Conservation (phyloP, 2,113 vertebrate genomes). For the Pangasianodon hypophthalmus region DNA sequence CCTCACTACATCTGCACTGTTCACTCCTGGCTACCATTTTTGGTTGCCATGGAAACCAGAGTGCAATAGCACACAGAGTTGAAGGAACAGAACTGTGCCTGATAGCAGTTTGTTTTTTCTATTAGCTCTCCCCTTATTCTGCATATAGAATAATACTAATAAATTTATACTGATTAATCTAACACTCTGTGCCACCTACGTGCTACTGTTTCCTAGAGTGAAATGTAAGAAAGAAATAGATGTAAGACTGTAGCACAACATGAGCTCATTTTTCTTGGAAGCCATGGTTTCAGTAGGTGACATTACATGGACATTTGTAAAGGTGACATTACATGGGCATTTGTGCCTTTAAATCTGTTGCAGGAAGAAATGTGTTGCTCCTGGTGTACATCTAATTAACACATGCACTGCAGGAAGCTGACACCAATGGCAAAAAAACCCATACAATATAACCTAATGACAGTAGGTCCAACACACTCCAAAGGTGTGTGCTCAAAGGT, state of each 20-base stretch:
- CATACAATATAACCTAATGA: neutral
- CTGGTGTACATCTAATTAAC: conserved; percentile 23
- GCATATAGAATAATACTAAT: neutral
- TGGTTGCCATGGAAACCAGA: conserved; percentile 72
- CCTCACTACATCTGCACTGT: conserved; percentile 71
- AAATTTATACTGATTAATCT: neutral
- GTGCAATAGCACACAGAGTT: conserved; percentile 66
- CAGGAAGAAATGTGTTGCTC: conserved; percentile 20
- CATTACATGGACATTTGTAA: neutral
- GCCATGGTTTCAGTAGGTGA: neutral
- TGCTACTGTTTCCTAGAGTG: neutral
- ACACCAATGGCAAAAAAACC: neutral
- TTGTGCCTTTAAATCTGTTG: conserved; percentile 13
- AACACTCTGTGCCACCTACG: neutral
- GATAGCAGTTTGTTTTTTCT: conserved; percentile 62
- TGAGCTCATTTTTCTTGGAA: neutral
- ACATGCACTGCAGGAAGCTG: conserved; percentile 23
- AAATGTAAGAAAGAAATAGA: neutral
- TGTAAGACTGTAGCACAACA: neutral
- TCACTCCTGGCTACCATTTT: conserved; percentile 72
- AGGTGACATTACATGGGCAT: neutral
- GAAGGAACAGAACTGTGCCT: conserved; percentile 60
- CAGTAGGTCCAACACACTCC: neutral
- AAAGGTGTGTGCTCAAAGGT: neutral
- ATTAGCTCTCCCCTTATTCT: conserved; percentile 16